These are phyloP conservation scores for Ophiodon elongatus DNA, from an alignment of 2,113 vertebrate species.

Conservation along the genomic window DNA sequence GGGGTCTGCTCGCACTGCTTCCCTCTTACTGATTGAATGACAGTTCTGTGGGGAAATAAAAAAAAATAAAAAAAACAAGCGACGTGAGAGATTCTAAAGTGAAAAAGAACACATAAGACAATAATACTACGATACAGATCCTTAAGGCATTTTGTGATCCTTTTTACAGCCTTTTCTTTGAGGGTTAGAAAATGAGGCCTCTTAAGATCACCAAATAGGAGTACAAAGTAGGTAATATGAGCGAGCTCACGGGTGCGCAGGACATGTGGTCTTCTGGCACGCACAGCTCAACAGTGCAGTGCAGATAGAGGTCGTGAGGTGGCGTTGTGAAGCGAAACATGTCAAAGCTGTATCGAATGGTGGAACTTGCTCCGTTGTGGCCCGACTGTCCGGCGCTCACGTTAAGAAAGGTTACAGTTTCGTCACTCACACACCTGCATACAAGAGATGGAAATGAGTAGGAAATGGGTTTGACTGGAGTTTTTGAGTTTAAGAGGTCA, in stretches of 20 bases:
- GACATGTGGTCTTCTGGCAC: conserved; percentile 64
- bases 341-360: conserved; percentile 78
- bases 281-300: conserved; percentile 83
- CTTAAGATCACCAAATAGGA: background rate
- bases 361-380: conserved; percentile 67
- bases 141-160: background rate
- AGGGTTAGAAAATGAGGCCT: background rate
- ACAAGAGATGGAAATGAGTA: background rate
- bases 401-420: conserved; percentile 69
- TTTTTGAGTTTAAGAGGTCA: background rate
- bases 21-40: conserved; percentile 77
- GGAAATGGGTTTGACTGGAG: background rate
- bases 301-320: conserved; percentile 78
- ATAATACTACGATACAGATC: background rate
- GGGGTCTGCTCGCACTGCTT: conserved; percentile 43
- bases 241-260: conserved; percentile 77
- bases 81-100: no score
- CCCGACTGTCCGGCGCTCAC: background rate
- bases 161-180: background rate
- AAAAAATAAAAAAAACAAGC: fast-evolving
- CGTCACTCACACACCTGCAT: conserved; percentile 75
- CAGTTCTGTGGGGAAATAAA: conserved; percentile 73
- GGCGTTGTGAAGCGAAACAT: conserved; percentile 80
- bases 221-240: background rate
- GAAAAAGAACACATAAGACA: background rate